A percentile compares a stretch with the other conserved stretches of the same genome.
Evolutionary conservation across 2,888 invertebrate genomes (phyloP).

Genomic region (Epistrophella euchroma): DNA sequence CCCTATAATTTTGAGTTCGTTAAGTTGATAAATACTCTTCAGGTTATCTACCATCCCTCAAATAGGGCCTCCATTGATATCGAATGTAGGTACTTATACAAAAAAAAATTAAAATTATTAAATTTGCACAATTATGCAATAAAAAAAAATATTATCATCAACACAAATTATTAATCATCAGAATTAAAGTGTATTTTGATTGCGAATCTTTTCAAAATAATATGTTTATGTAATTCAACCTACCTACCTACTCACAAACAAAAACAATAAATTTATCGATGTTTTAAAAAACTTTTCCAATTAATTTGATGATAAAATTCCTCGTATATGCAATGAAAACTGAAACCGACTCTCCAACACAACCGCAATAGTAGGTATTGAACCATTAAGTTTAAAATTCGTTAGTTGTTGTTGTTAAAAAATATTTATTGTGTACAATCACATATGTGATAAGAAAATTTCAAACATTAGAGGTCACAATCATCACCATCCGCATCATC

Average conservation of each 20-base stretch:
- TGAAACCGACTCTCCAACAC: not conserved
- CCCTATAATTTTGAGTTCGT: too few species aligned
- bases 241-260: not conserved
- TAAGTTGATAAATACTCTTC: too few species aligned
- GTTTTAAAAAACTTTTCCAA: not conserved
- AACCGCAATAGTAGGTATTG: not conserved
- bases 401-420: not conserved
- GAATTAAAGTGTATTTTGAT: too few species aligned
- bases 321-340: not conserved
- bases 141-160: too few species aligned
- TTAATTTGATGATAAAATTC: not conserved
- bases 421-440: not conserved
- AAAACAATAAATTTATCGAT: not conserved
- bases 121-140: too few species aligned
- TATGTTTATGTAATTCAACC: too few species aligned
- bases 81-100: too few species aligned
- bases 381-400: constrained; percentile 1
- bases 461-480: constrained; percentile 25
- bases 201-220: too few species aligned
- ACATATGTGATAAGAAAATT: constrained; percentile 15
- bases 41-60: too few species aligned
- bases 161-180: too few species aligned
- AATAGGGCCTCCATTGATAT: too few species aligned
- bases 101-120: too few species aligned
- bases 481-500: not conserved